Evolutionary conservation across 2,797 vertebrate genomes (phyloP).

Genomic region (Lacerta bilineata): DNA sequence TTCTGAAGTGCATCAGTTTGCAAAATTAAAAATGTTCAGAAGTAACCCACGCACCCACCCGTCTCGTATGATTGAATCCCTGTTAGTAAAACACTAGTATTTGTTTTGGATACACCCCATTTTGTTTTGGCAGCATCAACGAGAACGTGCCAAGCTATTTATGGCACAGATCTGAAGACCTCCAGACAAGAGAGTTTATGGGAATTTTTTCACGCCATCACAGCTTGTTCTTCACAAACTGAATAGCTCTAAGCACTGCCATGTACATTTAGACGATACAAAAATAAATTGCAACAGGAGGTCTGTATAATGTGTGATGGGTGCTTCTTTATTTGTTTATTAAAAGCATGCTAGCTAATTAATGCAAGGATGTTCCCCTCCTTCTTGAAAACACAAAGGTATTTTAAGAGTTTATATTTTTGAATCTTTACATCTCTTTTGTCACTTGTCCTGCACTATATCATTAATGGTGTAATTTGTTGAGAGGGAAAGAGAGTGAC

Average conservation of each 20-base stretch:
- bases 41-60: neutral
- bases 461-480: neutral
- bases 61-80: neutral
- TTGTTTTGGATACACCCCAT: neutral
- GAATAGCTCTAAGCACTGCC: neutral
- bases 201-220: constrained; percentile 22
- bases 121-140: neutral
- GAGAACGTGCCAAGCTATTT: constrained; percentile 16
- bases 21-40: constrained; percentile 21
- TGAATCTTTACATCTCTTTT: constrained; percentile 52
- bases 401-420: constrained; percentile 39
- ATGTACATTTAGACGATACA: constrained; percentile 33
- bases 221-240: constrained; percentile 33
- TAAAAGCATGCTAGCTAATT: constrained; percentile 8
- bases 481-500: constrained; percentile 32
- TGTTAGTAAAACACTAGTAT: neutral
- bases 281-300: constrained; percentile 4
- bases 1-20: constrained; percentile 11
- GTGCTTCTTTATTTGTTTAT: neutral
- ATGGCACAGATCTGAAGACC: constrained; percentile 22
- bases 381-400: neutral
- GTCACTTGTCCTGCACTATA: neutral
- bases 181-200: neutral
- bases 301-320: neutral
- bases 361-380: constrained; percentile 4